Evolutionary conservation across 2,113 vertebrate genomes (phyloP).

Genomic region (Poicephalus gulielmi): DNA sequence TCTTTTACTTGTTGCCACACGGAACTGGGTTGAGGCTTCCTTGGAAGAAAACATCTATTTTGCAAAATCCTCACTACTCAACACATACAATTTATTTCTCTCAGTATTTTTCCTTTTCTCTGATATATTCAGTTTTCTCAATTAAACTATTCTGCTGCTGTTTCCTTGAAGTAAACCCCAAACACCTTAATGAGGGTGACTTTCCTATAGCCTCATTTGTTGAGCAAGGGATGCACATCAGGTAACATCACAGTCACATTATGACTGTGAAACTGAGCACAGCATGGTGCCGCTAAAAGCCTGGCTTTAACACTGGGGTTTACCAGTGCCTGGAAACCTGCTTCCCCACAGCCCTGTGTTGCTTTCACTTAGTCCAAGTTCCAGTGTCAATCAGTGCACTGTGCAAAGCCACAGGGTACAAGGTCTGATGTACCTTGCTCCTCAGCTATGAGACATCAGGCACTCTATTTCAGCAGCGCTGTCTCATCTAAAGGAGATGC

Average conservation of each 20-base stretch:
- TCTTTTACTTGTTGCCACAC: background rate
- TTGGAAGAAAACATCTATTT: background rate
- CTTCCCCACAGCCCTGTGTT: background rate
- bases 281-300: background rate
- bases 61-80: background rate
- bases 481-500: background rate
- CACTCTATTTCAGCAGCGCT: background rate
- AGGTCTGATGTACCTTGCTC: background rate
- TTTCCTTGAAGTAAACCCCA: conserved; percentile 26
- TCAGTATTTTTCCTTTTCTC: background rate
- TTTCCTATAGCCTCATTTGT: background rate
- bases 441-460: background rate
- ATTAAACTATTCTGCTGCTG: background rate
- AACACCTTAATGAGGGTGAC: conserved; percentile 31
- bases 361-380: background rate
- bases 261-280: background rate
- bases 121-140: background rate
- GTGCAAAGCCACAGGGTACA: background rate
- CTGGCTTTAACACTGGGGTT: background rate
- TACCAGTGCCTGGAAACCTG: background rate
- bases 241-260: background rate
- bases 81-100: background rate
- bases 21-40: background rate
- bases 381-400: background rate
- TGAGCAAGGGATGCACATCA: background rate